phyloP scores from a whole-genome alignment of 1,140 invertebrate genomes.

The Platyura marginata region DNA sequence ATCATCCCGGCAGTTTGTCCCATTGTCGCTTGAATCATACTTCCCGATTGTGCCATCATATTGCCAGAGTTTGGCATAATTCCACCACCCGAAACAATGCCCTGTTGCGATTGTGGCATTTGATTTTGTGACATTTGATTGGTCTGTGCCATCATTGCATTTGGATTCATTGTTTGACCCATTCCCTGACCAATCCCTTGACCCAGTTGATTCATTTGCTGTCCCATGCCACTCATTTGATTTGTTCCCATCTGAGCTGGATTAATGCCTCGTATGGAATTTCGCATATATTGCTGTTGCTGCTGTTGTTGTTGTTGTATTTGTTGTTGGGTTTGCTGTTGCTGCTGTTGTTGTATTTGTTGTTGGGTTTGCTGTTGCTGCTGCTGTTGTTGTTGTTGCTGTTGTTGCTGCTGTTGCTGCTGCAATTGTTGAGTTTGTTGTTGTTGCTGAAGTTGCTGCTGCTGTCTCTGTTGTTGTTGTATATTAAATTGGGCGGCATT shows the following conservation, averaged over 20 bases:
- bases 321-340: slow-evolving; percentile 9
- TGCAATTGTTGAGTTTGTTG: slow-evolving; percentile 11
- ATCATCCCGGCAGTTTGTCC: not conserved
- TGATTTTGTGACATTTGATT: not conserved
- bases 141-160: slow-evolving; percentile 19
- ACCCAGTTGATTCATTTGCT: slow-evolving; percentile 28
- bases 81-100: slow-evolving; percentile 24
- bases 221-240: slow-evolving; percentile 29
- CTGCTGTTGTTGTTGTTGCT: slow-evolving; percentile 20
- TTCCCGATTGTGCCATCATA: not conserved
- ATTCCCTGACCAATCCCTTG: slow-evolving; percentile 29
- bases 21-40: not conserved
- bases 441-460: slow-evolving; percentile 21
- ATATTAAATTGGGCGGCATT: slow-evolving; percentile 26
- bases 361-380: slow-evolving; percentile 18
- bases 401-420: slow-evolving; percentile 2
- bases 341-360: slow-evolving; percentile 3
- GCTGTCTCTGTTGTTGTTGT: slow-evolving; percentile 22
- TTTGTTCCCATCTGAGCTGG: slow-evolving; percentile 16
- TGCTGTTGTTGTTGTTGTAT: slow-evolving; percentile 19
- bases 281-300: too few relatives aligned
- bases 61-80: slow-evolving; percentile 1
- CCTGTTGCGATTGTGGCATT: slow-evolving; percentile 26
- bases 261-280: slow-evolving; percentile 25
- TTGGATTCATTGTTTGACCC: slow-evolving; percentile 10